Conservation (phyloP, 35 echinoderm and acorn worm species). For the Diadema setosum region DNA sequence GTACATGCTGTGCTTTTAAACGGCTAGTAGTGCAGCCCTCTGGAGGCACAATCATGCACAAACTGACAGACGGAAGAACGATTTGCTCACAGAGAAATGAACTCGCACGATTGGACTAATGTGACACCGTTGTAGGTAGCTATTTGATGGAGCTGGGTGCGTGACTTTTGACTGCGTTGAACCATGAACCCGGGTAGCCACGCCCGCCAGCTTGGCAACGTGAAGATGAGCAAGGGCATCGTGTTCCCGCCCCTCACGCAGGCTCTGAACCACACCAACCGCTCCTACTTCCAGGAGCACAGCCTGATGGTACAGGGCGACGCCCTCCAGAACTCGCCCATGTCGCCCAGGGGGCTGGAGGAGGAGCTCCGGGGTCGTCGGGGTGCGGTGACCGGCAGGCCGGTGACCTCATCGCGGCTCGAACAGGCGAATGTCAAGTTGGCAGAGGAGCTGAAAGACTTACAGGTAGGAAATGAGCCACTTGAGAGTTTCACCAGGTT, state of each 20-base stretch:
- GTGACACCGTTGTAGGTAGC: too few relatives aligned
- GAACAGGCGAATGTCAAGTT: background rate
- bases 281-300: background rate
- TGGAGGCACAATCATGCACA: too few relatives aligned
- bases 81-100: too few relatives aligned
- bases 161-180: too few relatives aligned
- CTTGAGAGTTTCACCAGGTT: too few relatives aligned
- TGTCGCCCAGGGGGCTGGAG: background rate
- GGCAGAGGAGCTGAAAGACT: conserved; percentile 12
- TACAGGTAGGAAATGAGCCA: background rate
- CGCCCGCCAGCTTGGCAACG: background rate
- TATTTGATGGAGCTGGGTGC: too few relatives aligned
- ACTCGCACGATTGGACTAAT: too few relatives aligned
- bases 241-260: conserved; percentile 18
- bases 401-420: background rate
- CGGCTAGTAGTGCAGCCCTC: too few relatives aligned
- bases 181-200: too few relatives aligned
- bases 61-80: too few relatives aligned
- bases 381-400: background rate
- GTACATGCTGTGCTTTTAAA: too few relatives aligned
- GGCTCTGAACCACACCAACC: background rate
- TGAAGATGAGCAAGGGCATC: conserved; percentile 13
- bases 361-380: background rate
- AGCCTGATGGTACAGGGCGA: conserved; percentile 18
- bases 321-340: background rate